Evolutionary conservation across 2,113 vertebrate species (phyloP).

Genomic region (Jacana jacana): DNA sequence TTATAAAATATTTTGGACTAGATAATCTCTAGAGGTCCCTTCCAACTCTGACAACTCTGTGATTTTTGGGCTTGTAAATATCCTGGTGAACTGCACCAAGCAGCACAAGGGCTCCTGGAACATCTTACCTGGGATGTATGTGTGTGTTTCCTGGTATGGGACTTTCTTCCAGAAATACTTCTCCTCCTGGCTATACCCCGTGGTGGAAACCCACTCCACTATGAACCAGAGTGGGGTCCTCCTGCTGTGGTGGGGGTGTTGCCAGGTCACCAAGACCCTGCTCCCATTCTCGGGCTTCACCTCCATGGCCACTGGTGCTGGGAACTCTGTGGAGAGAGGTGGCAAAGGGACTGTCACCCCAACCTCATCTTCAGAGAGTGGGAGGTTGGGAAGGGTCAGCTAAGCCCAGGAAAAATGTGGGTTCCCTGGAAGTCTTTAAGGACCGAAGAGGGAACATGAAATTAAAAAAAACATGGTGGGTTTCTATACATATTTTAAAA

Average conservation of each 20-base stretch:
- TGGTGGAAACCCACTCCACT: constrained; percentile 39
- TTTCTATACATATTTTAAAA: not conserved
- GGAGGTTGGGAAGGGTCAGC: not conserved
- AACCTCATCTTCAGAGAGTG: rapidly evolving
- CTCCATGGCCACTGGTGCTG: not conserved
- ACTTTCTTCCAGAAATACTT: constrained; percentile 21
- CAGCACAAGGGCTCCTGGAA: rapidly evolving
- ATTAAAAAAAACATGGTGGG: no score
- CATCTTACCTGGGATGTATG: not conserved
- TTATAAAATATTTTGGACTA: rapidly evolving
- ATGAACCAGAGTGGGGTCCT: constrained; percentile 21
- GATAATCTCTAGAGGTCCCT: no score
- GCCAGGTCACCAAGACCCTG: constrained; percentile 29
- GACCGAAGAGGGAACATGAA: not conserved
- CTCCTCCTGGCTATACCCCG: not conserved
- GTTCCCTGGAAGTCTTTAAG: not conserved
- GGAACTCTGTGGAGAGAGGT: constrained; percentile 2
- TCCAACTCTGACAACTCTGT: no score
- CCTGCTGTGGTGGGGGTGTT: not conserved
- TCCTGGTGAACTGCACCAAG: rapidly evolving
- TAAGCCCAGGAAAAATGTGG: rapidly evolving
- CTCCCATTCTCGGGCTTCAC: not conserved
- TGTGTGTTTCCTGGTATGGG: not conserved
- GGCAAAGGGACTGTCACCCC: no score
- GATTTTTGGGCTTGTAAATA: rapidly evolving